A percentile compares a stretch with the other conserved stretches of the same genome.
Conservation (phyloP, 2,113 vertebrate genomes). For the Xiphorhynchus elegans region DNA sequence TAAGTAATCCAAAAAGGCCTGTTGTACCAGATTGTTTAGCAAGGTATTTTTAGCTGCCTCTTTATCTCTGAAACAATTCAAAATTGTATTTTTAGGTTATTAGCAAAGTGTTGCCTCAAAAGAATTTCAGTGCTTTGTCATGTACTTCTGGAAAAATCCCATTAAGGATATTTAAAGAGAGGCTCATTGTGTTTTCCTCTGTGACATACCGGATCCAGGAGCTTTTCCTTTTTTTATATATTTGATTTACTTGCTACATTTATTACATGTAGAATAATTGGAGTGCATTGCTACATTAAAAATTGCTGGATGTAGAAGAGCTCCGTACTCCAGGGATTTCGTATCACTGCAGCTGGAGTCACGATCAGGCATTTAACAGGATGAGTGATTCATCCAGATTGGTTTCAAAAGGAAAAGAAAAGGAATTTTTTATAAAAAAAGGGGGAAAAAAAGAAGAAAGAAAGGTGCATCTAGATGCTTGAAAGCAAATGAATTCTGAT, state of each 20-base stretch:
- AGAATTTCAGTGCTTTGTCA: constrained; percentile 34
- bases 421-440: neutral
- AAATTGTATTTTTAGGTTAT: constrained; percentile 59
- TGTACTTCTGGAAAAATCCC: neutral
- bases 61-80: constrained; percentile 47
- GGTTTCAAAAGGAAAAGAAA: neutral
- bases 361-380: constrained; percentile 30
- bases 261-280: constrained; percentile 1
- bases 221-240: neutral
- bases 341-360: constrained; percentile 36
- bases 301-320: neutral
- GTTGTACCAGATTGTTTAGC: constrained; percentile 45
- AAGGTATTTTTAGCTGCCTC: constrained; percentile 30
- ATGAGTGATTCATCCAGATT: constrained; percentile 27
- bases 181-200: neutral
- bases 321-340: constrained; percentile 22
- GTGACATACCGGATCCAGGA: neutral
- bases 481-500: neutral
- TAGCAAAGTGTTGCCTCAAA: constrained; percentile 39
- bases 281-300: neutral
- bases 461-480: neutral
- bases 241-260: constrained; percentile 34
- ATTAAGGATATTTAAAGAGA: constrained; percentile 1
- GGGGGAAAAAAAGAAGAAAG: fast-evolving
- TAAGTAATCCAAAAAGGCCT: neutral